Percentiles rank a stretch among this genome's conserved stretches.
Conservation (phyloP, 37 sponge, comb jelly and placozoan species). For the Agelas oroides region DNA sequence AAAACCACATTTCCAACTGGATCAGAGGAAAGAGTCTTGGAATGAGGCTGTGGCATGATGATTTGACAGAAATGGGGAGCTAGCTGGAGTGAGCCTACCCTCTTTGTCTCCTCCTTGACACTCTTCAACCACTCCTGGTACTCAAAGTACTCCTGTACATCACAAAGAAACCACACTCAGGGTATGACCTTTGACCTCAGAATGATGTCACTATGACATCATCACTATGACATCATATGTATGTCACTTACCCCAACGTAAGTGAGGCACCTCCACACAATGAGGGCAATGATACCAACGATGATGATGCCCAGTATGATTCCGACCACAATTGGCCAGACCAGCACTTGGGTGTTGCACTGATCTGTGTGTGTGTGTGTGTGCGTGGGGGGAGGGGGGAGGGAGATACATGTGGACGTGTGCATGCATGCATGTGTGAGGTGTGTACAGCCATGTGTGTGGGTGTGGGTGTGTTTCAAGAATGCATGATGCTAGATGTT, state of each 20-base stretch:
- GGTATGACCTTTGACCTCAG: not conserved
- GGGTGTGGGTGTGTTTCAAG: not conserved
- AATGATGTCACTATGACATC: too few relatives aligned
- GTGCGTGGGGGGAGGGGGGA: not conserved
- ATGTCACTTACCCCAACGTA: slow-evolving; percentile 45
- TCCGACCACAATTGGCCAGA: slow-evolving; percentile 65
- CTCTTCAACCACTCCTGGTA: slow-evolving; percentile 64
- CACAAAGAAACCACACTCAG: not conserved
- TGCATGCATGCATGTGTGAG: too few relatives aligned
- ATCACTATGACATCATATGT: not conserved
- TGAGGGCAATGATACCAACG: slow-evolving; percentile 42
- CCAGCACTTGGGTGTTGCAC: slow-evolving; percentile 5
- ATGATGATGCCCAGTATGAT: slow-evolving; percentile 56
- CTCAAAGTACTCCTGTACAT: slow-evolving; percentile 71
- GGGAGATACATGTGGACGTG: not conserved
- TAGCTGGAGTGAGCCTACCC: slow-evolving; percentile 15
- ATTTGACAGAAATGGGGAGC: too few relatives aligned
- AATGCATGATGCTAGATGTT: too few relatives aligned
- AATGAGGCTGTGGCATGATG: too few relatives aligned
- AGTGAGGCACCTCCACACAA: slow-evolving; percentile 41
- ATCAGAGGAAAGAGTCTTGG: too few relatives aligned
- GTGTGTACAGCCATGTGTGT: not conserved
- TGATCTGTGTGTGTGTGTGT: slow-evolving; percentile 4
- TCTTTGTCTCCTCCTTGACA: slow-evolving; percentile 21
- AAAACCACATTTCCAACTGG: too few relatives aligned